A percentile compares a stretch with the other conserved stretches of the same genome.
phyloP scores from a whole-genome alignment of 2,888 invertebrate genomes.

The Lithophane socia region DNA sequence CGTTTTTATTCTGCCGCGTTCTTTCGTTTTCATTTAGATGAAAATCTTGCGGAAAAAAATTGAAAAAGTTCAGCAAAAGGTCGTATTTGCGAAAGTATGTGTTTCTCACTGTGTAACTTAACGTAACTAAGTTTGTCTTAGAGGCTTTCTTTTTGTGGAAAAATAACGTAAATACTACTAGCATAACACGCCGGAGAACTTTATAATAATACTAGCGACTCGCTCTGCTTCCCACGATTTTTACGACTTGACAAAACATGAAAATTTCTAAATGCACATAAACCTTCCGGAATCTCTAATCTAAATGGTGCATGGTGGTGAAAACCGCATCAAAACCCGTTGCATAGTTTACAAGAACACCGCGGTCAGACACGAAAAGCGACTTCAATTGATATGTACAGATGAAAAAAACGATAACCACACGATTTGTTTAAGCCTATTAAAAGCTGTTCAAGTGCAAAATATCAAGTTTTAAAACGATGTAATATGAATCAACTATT shows the following conservation, averaged over 20 bases:
- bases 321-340: neutral
- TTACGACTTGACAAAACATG: neutral
- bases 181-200: neutral
- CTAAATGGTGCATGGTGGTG: neutral
- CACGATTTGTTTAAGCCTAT: no score
- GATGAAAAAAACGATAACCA: neutral
- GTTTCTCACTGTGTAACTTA: no score
- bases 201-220: neutral
- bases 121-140: neutral
- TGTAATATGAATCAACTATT: neutral
- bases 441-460: no score
- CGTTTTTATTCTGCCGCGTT: slow-evolving; percentile 14
- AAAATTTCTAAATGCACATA: neutral
- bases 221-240: neutral
- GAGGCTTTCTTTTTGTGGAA: neutral
- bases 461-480: no score
- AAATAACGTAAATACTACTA: neutral
- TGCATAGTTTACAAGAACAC: neutral
- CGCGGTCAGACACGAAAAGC: neutral
- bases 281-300: neutral
- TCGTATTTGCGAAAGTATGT: neutral
- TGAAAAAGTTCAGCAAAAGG: neutral
- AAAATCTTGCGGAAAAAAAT: slow-evolving; percentile 17
- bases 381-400: neutral
- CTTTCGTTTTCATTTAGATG: slow-evolving; percentile 41